phyloP scores from a whole-genome alignment of 2,113 vertebrate species.

The Fregetta grallaria region DNA sequence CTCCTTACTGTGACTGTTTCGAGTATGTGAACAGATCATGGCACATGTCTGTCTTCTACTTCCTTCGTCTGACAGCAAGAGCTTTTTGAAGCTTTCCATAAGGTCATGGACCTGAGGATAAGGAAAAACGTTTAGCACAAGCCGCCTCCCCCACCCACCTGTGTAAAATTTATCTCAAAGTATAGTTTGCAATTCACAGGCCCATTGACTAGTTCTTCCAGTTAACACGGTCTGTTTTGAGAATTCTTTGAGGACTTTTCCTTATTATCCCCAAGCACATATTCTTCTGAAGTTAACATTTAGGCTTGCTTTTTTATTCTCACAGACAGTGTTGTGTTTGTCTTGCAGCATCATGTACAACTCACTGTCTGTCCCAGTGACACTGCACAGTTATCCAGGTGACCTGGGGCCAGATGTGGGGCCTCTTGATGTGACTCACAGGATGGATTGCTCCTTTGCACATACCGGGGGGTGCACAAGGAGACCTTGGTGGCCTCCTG shows the following conservation, averaged over 20 bases:
- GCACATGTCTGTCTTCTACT: neutral
- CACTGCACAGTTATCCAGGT: neutral
- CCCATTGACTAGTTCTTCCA: neutral
- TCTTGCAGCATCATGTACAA: neutral
- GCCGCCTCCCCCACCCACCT: neutral
- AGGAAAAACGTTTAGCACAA: neutral
- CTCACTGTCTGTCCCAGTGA: neutral
- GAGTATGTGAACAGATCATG: neutral
- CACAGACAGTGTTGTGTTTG: neutral
- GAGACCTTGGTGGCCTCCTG: neutral
- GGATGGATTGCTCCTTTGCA: neutral
- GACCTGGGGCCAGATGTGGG: neutral
- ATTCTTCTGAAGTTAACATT: neutral
- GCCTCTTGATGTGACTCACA: neutral
- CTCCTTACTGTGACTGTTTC: neutral
- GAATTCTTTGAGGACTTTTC: neutral
- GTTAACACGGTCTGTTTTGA: neutral
- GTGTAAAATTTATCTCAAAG: neutral
- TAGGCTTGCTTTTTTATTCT: neutral
- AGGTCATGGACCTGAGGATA: neutral
- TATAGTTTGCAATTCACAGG: neutral
- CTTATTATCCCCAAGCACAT: neutral
- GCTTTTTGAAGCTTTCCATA: neutral
- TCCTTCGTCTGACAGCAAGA: neutral
- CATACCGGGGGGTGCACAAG: neutral